A percentile compares a stretch with the other conserved stretches of the same genome.
Evolutionary conservation across 2,888 invertebrate genomes (phyloP).

Genomic region (Cyrtodaria siliqua): DNA sequence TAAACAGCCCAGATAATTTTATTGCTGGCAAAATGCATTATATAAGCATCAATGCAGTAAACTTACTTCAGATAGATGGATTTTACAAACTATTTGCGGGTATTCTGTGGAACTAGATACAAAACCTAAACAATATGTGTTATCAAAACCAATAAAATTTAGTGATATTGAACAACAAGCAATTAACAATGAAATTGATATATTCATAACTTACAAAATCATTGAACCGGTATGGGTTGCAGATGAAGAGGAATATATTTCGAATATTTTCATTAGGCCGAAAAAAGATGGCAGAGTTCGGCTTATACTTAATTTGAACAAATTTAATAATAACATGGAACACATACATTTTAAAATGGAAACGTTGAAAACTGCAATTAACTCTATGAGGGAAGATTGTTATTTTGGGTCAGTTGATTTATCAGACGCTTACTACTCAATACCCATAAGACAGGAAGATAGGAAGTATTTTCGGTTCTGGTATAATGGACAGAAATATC

Average conservation of each 20-base stretch:
- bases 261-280: slow-evolving; percentile 34
- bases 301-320: slow-evolving; percentile 40
- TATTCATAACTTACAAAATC: slow-evolving; percentile 20
- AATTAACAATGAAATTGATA: slow-evolving; percentile 31
- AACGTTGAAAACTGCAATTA: slow-evolving; percentile 27
- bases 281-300: slow-evolving; percentile 24
- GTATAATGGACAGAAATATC: slow-evolving; percentile 28
- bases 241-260: slow-evolving; percentile 28
- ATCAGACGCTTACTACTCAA: slow-evolving; percentile 40
- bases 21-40: slow-evolving; percentile 8
- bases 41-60: background rate
- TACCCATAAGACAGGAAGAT: slow-evolving; percentile 20
- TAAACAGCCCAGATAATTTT: slow-evolving; percentile 11
- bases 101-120: slow-evolving; percentile 14
- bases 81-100: slow-evolving; percentile 10
- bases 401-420: slow-evolving; percentile 40
- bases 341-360: slow-evolving; percentile 46
- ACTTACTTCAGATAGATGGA: slow-evolving; percentile 13
- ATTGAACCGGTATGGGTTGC: slow-evolving; percentile 16
- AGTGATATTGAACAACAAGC: slow-evolving; percentile 6
- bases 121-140: background rate
- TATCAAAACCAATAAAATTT: slow-evolving; percentile 20
- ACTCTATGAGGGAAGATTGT: slow-evolving; percentile 24
- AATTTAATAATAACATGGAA: slow-evolving; percentile 32
- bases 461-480: slow-evolving; percentile 39